Evolutionary conservation across 2,888 invertebrate genomes (phyloP), one percentile per base, ranked within the genome.

Genomic region (Pterostichus niger): DNA sequence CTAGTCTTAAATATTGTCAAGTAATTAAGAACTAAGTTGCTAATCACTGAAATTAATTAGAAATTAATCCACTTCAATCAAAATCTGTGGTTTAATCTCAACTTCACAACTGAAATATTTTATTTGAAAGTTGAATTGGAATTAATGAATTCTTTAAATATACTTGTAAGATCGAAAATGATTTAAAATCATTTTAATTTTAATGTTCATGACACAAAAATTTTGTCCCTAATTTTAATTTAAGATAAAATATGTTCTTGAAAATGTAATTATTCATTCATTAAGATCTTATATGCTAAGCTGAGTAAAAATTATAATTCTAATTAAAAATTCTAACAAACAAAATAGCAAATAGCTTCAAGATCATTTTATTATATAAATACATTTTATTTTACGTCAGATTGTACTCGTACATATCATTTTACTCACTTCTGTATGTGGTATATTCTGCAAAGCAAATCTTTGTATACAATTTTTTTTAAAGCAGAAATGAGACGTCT

Each of bases 21-120:
- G 35, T 6, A 35, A 35, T 35, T 35, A 35, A 35, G 35, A 35
- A 35, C 6, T 6, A 35, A 35, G 35, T 35, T 40, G 24, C 17
- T 59, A 59, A 24, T 59, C 59, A 59, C 24, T 59, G 11, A 59
- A 17, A 17, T 59, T 59, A 59, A 59, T 59, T 59, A 24, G 59
- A 24, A 17, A 59, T 59, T 59, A 59, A 59, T 59, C 15, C 11
- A 15, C 54, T 54, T 54, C 17, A 40, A 40, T 54, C 54, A 40
- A 40, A 24, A 59, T 11, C 17, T 59, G 59, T 24, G 59, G 59
- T 59, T 59, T 59, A 5, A 7, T 40, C 3, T 35, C 35, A 35
- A 6, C 35, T n/a, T 2, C 24, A 24, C 24, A 24, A 24, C 24
- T 24, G 40, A 40, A 40, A 40, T 40, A 40, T 40, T 40, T 40